Evolutionary conservation across 2,113 vertebrate genomes (phyloP).

Genomic region (Phalacrocorax pelagicus): DNA sequence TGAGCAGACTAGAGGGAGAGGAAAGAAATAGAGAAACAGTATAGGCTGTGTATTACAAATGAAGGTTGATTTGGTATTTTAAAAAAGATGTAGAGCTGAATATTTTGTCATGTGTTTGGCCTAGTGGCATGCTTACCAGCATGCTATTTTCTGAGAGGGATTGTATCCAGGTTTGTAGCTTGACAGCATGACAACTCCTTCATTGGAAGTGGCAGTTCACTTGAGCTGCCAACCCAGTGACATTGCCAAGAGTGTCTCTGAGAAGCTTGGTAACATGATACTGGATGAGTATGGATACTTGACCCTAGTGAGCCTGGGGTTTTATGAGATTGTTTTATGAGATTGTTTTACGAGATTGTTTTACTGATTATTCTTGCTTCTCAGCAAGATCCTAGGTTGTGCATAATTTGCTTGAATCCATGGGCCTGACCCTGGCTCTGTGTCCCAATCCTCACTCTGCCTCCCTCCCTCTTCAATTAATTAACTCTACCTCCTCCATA

Average conservation of each 20-base stretch:
- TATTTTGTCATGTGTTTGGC: not conserved
- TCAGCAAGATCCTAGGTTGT: not conserved
- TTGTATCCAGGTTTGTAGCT: not conserved
- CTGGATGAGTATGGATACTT: not conserved
- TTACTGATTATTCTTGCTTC: not conserved
- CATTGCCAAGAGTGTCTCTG: not conserved
- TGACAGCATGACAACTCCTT: not conserved
- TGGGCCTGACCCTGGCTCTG: not conserved
- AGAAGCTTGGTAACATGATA: not conserved
- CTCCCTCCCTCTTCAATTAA: not conserved
- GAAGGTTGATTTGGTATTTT: not conserved
- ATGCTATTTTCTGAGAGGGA: not conserved
- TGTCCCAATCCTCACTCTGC: not conserved
- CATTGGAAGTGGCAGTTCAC: not conserved
- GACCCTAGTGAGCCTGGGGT: not conserved
- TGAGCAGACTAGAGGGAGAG: not conserved
- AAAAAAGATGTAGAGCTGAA: not conserved
- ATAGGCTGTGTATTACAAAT: not conserved
- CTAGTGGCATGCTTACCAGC: not conserved
- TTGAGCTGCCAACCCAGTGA: not conserved
- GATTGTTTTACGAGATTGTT: not conserved
- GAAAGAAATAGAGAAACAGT: not conserved
- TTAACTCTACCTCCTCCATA: not conserved
- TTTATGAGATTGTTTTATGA: not conserved
- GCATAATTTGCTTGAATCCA: not conserved